Conservation (phyloP, 2,797 vertebrate genomes). For the Acipenser transmontanus region DNA sequence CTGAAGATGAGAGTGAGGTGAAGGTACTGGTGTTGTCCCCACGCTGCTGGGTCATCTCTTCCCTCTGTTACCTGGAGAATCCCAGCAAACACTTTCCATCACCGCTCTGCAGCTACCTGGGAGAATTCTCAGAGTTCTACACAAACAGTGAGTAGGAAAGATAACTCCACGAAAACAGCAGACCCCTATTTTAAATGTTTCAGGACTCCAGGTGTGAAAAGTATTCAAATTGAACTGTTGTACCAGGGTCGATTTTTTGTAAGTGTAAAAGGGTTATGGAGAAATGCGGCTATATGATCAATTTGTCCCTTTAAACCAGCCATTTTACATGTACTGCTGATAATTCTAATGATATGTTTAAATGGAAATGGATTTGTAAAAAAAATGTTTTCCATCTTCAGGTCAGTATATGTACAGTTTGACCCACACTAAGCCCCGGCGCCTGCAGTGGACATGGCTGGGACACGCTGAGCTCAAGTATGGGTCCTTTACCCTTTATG, state of each 20-base stretch:
- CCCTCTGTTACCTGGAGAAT: conserved; percentile 70
- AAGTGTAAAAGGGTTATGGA: no score
- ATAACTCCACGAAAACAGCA: no score
- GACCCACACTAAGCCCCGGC: conserved; percentile 50
- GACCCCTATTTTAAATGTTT: no score
- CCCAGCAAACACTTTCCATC: conserved; percentile 62
- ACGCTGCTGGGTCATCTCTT: conserved; percentile 80
- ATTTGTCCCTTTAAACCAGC: no score
- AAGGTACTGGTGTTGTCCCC: conserved; percentile 82
- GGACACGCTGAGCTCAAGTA: conserved; percentile 78
- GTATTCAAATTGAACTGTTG: no score
- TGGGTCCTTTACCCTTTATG: conserved; percentile 64
- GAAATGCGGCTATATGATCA: no score
- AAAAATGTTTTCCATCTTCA: conserved; percentile 30
- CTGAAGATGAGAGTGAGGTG: conserved; percentile 53
- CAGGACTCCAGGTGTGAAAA: no score
- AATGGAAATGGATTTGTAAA: no score
- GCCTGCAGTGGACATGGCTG: conserved; percentile 87
- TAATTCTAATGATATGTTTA: no score
- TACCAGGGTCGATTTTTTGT: no score
- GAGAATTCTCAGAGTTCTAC: conserved; percentile 78
- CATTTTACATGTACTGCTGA: no score
- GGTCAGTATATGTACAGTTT: conserved; percentile 64
- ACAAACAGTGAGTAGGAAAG: conserved; percentile 62
- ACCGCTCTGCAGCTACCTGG: conserved; percentile 64